These are phyloP conservation scores for Gymnopithys bicolor DNA, from an alignment of 2,797 vertebrate genomes.

Conservation along the genomic window DNA sequence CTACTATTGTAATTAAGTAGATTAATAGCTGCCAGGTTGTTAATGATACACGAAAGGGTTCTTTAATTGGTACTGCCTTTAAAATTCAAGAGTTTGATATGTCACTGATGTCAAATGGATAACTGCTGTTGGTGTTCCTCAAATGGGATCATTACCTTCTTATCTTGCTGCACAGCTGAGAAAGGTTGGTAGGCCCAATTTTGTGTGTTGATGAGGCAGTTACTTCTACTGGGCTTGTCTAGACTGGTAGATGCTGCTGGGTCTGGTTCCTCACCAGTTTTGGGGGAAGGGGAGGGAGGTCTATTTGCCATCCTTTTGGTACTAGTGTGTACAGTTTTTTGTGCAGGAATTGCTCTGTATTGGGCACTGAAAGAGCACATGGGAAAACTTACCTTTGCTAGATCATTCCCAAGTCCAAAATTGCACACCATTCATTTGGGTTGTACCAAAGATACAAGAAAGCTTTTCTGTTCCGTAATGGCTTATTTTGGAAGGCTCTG, in stretches of 20 bases:
- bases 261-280: neutral
- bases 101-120: neutral
- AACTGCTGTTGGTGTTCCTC: neutral
- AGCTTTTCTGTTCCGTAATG: neutral
- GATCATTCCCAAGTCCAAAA: neutral
- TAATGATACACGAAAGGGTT: neutral
- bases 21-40: neutral
- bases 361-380: neutral
- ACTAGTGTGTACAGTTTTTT: neutral
- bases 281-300: neutral
- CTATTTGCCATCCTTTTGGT: neutral
- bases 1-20: neutral
- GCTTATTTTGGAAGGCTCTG: neutral
- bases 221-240: neutral
- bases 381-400: neutral
- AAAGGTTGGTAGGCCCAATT: neutral
- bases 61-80: neutral
- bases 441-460: neutral
- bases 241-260: neutral
- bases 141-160: neutral
- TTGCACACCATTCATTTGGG: neutral
- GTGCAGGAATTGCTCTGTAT: rapidly evolving
- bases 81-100: neutral
- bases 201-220: neutral
- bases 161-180: neutral